Percentiles rank a stretch among this genome's conserved stretches.
Evolutionary conservation across 2,888 invertebrate genomes (phyloP).

Genomic region (Fragum sueziense): DNA sequence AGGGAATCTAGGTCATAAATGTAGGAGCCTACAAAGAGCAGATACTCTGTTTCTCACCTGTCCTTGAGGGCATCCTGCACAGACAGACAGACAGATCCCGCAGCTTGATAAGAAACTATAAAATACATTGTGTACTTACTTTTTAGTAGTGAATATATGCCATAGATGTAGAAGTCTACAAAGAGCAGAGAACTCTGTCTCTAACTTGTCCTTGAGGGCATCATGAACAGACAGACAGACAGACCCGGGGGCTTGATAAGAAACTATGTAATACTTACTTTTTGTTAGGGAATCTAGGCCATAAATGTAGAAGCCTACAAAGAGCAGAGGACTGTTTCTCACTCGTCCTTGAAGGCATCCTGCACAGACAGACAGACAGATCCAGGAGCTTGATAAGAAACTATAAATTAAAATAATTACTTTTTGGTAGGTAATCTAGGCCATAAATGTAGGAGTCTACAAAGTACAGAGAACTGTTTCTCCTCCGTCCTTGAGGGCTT

Average conservation of each 20-base stretch:
- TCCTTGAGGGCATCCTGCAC: constrained; percentile 22
- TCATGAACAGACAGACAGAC: too few species aligned
- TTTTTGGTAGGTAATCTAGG: constrained; percentile 71
- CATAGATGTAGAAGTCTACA: constrained; percentile 74
- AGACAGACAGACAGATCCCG: constrained; percentile 66
- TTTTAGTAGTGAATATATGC: constrained; percentile 73
- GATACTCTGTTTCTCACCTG: constrained; percentile 62
- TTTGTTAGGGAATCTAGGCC: constrained; percentile 76
- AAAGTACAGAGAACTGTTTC: constrained; percentile 64
- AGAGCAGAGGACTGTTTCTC: constrained; percentile 67
- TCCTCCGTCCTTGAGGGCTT: constrained; percentile 23
- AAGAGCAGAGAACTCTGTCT: constrained; percentile 69
- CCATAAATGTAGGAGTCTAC: constrained; percentile 76
- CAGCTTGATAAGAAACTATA: constrained; percentile 68
- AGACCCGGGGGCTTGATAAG: too few species aligned
- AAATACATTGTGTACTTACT: too few species aligned
- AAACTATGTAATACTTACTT: too few species aligned
- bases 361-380: constrained; percentile 53
- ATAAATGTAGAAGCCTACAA: constrained; percentile 73
- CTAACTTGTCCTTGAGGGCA: too few species aligned
- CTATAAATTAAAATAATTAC: too few species aligned
- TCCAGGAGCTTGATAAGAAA: constrained; percentile 72
- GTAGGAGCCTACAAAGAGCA: constrained; percentile 72
- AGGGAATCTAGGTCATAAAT: constrained; percentile 75
- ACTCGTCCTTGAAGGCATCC: constrained; percentile 22